A percentile compares a stretch with the other conserved stretches of the same genome.
These are phyloP conservation scores for Cantharis flavilabris DNA, from an alignment of 2,888 invertebrate species.

Conservation along the genomic window DNA sequence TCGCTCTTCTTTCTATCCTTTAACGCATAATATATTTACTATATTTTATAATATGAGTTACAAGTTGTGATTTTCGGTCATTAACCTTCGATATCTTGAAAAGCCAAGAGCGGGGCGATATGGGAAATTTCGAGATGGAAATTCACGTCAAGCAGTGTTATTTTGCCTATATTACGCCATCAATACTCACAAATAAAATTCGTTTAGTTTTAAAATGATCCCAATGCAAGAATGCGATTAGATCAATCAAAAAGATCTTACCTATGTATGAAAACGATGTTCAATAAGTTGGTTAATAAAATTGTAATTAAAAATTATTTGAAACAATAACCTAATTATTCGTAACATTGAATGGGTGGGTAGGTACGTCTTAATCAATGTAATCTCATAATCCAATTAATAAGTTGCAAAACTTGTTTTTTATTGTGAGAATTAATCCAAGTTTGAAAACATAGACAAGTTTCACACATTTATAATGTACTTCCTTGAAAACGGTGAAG, in stretches of 20 bases:
- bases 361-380: not conserved
- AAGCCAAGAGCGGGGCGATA: not conserved
- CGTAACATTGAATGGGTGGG: not conserved
- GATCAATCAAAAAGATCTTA: not conserved
- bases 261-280: not conserved
- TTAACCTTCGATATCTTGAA: not conserved
- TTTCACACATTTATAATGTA: constrained; percentile 32
- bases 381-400: constrained; percentile 15
- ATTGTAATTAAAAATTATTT: not conserved
- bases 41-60: not conserved
- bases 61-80: not conserved
- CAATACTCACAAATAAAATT: no score
- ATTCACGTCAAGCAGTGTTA: no score
- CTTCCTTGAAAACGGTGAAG: constrained; percentile 34
- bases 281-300: not conserved
- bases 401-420: constrained; percentile 11
- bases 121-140: not conserved
- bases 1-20: no score
- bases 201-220: not conserved
- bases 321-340: not conserved
- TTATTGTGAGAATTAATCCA: constrained; percentile 21
- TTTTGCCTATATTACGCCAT: no score
- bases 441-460: constrained; percentile 19
- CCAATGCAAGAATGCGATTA: not conserved
- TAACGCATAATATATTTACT: no score